These are phyloP conservation scores for Phylloscopus trochilus DNA, from an alignment of 2,113 vertebrate species.

Conservation along the genomic window DNA sequence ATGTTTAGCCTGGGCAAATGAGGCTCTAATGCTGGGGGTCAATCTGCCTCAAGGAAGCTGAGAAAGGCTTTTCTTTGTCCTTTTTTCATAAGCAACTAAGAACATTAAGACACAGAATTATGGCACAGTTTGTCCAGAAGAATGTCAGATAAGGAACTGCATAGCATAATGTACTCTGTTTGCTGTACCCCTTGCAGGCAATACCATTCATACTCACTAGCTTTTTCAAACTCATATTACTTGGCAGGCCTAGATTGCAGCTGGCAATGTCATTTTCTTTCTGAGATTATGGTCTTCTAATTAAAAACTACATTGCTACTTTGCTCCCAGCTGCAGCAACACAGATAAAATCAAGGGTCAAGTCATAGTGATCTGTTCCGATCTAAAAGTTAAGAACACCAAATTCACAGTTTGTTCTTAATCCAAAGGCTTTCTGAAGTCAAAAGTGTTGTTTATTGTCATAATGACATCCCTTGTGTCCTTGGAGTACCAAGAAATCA, in stretches of 20 bases:
- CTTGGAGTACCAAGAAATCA: not conserved
- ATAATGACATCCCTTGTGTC: not conserved
- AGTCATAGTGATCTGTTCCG: not conserved
- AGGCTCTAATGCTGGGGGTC: not conserved
- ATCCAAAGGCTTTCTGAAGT: not conserved
- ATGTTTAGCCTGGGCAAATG: not conserved
- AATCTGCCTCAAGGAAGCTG: not conserved
- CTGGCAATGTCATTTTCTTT: not conserved
- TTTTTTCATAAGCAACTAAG: not conserved
- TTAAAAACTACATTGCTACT: not conserved
- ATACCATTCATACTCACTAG: not conserved
- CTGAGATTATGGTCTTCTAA: not conserved
- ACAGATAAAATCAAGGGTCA: constrained; percentile 1
- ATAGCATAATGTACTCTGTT: not conserved
- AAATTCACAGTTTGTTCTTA: not conserved
- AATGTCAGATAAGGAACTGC: constrained; percentile 11
- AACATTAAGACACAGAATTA: constrained; percentile 12
- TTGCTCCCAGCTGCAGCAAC: not conserved
- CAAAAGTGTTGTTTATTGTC: not conserved
- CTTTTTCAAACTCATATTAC: not conserved
- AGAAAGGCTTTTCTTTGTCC: not conserved
- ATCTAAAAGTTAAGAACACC: not conserved
- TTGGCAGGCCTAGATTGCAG: not conserved
- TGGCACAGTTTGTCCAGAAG: constrained; percentile 10
- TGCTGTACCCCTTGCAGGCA: not conserved